Base-by-base conservation (phyloP, 2,113 vertebrate genomes). In the Tenebrosternarchus preto region DNA sequence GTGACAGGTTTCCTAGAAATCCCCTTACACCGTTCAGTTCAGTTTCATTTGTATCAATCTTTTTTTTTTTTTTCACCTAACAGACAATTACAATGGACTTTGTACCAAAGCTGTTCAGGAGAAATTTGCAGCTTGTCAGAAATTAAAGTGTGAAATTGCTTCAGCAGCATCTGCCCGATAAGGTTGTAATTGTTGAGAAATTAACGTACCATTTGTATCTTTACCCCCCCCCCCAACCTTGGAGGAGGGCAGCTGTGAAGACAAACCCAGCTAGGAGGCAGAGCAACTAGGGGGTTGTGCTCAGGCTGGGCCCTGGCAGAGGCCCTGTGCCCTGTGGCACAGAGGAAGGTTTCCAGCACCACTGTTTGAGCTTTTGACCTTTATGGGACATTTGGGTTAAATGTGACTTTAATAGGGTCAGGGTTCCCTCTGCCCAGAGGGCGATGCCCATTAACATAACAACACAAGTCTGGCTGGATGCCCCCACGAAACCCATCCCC, bases 131-230 rank as follows among this genome's bases (percentile, higher is more conserved):
- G 71, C 76, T 84, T 82, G 80, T 82, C 76, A 76, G 72, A 56
- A 85, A 79, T 82, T 85, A 76, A 73, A 82, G 72, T 82, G 78
- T 82, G 76, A 85, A 82, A 85, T 79, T 85, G 71, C 72, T 76
- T 67, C 67, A 72, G 83, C 73, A 66, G 39, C 24, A 76, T 80
- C 64, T 71, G 82, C 71, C 79, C 70, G 79, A 75, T 71, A 85
- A 82, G 76, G 76, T 76, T 71, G 80, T 76, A 78, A 85, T 64
- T 76, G 57, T 72, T 79, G 64, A 46, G 50, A 76, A 71, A 75
- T 59, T 59, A 75, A 78, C 16, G 9, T 64, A 33, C 57, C 36
- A 24, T 63, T 57, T n/a, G 24, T 29, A 22, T 17, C 56, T 15
- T 12, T 15, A 15, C 12, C 43, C 12, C 43, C 9, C 12, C n/a